phyloP scores from a whole-genome alignment of 2,113 vertebrate genomes.

The Spermophilus dauricus region DNA sequence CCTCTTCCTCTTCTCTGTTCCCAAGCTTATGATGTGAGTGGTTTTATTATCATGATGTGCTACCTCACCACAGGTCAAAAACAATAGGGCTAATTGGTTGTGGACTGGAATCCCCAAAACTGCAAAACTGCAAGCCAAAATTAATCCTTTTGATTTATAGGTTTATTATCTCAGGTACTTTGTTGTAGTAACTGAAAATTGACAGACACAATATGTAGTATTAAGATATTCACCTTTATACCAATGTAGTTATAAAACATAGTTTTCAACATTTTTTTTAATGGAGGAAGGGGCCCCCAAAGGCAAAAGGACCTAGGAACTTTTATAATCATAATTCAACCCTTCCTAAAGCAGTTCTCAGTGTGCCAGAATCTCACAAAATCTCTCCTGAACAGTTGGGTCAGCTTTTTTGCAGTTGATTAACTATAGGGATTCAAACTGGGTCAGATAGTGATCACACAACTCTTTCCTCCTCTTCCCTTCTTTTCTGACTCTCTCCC shows the following conservation, averaged over 20 bases:
- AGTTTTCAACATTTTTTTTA: neutral
- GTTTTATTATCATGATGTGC: neutral
- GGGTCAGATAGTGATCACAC: neutral
- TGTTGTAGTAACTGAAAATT: neutral
- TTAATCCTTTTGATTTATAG: neutral
- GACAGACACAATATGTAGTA: neutral
- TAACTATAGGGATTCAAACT: neutral
- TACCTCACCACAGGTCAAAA: neutral
- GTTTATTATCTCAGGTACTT: neutral
- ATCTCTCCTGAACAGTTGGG: neutral
- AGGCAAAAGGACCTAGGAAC: neutral
- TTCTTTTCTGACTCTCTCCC: neutral
- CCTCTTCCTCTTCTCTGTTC: neutral
- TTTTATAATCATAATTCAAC: neutral
- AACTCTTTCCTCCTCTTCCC: neutral
- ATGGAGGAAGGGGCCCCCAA: neutral
- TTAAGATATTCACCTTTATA: conserved; percentile 21
- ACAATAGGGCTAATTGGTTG: neutral
- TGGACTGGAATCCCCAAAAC: neutral
- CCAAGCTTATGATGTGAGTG: neutral
- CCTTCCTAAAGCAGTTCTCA: neutral
- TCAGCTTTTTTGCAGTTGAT: neutral
- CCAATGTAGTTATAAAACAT: neutral
- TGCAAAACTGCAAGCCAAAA: neutral
- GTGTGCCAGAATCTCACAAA: neutral